A percentile compares a stretch with the other conserved stretches of the same genome.
Evolutionary conservation across 2,888 invertebrate species (phyloP).

Genomic region (Chaetoderma sp.): DNA sequence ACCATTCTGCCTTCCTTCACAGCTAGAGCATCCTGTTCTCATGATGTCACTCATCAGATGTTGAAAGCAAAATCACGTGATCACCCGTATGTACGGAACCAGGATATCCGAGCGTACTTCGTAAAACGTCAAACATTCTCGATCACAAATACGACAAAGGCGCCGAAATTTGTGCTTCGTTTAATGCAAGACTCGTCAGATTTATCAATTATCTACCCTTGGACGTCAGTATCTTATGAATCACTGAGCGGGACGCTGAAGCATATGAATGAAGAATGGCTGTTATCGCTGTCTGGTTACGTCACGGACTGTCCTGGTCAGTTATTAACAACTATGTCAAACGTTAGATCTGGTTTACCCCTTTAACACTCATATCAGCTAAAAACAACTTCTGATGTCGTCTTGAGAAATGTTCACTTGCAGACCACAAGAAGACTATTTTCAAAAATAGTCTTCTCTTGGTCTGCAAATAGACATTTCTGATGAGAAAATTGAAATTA

Average conservation of each 20-base stretch:
- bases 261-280: constrained; percentile 52
- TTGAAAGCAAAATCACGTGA: neutral
- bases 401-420: too few species aligned
- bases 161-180: constrained; percentile 46
- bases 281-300: constrained; percentile 42
- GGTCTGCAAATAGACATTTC: too few species aligned
- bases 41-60: neutral
- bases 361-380: neutral
- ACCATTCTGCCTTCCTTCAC: too few species aligned
- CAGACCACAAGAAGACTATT: too few species aligned
- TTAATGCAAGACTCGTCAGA: constrained; percentile 50
- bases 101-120: neutral
- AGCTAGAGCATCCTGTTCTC: neutral
- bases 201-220: constrained; percentile 51
- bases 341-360: neutral
- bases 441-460: too few species aligned
- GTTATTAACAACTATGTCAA: neutral
- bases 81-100: neutral
- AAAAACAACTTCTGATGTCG: too few species aligned
- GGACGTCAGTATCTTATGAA: constrained; percentile 46
- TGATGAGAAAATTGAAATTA: neutral
- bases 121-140: neutral
- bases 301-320: constrained; percentile 51
- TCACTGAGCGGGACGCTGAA: constrained; percentile 54
- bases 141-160: constrained; percentile 41